Conservation (phyloP, 2,888 invertebrate species). For the Tetramorium bicarinatum region DNA sequence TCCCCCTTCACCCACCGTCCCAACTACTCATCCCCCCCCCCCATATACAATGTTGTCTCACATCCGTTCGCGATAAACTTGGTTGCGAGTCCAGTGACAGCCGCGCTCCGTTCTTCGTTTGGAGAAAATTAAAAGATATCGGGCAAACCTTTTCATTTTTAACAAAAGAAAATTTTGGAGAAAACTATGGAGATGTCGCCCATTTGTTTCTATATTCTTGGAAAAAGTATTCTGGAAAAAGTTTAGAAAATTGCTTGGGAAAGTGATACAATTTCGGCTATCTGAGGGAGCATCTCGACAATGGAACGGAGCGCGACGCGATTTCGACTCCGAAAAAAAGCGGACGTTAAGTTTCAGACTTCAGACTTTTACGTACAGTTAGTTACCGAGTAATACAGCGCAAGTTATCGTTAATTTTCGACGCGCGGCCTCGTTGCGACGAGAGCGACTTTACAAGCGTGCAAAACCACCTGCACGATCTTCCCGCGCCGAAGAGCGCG, state of each 20-base stretch:
- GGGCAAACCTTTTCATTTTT: neutral
- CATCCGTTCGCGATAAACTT: constrained; percentile 82
- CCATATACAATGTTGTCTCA: constrained; percentile 84
- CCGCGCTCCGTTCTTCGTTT: constrained; percentile 38
- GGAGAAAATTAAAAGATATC: constrained; percentile 13
- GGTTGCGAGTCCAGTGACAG: constrained; percentile 61
- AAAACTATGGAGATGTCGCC: neutral
- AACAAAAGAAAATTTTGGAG: neutral
- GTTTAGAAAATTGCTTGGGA: neutral
- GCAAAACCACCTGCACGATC: constrained; percentile 1
- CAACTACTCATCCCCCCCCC: constrained; percentile 67
- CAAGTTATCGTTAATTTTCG: constrained; percentile 84
- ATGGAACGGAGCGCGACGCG: constrained; percentile 59
- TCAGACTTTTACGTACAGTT: constrained; percentile 84
- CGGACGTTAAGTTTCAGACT: constrained; percentile 83
- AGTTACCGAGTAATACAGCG: constrained; percentile 84
- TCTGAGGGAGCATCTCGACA: neutral
- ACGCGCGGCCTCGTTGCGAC: constrained; percentile 72
- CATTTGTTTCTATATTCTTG: neutral
- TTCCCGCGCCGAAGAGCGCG: constrained; percentile 56
- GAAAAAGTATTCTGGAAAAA: neutral
- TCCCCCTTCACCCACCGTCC: constrained; percentile 53
- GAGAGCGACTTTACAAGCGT: constrained; percentile 12
- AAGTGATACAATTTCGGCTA: neutral
- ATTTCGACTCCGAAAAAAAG: constrained; percentile 61